A percentile compares a stretch with the other conserved stretches of the same genome.
These are phyloP conservation scores for Pygathrix nemaeus DNA, from an alignment of 2,113 vertebrate genomes.

Conservation along the genomic window DNA sequence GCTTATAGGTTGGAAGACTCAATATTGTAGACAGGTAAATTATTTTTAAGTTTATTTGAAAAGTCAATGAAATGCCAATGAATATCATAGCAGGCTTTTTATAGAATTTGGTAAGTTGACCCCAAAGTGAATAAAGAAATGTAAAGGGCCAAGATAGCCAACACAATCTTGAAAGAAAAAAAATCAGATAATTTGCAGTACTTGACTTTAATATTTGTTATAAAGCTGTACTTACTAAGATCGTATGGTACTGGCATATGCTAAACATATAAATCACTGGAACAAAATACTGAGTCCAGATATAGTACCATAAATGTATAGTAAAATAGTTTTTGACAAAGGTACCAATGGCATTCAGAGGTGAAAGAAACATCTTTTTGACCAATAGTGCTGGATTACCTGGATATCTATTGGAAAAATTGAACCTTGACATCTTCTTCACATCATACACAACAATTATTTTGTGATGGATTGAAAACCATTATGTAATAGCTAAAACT, in stretches of 20 bases:
- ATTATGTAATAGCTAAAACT: background rate
- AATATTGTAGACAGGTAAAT: background rate
- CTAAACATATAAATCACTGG: background rate
- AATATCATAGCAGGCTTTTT: background rate
- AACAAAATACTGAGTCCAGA: background rate
- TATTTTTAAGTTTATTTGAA: background rate
- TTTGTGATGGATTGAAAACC: background rate
- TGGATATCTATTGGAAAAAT: background rate
- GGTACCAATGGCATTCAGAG: background rate
- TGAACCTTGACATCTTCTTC: background rate
- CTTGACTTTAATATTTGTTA: background rate
- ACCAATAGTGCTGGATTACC: background rate
- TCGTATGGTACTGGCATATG: background rate
- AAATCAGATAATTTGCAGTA: background rate
- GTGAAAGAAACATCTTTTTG: background rate
- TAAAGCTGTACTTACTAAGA: background rate
- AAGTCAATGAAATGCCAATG: background rate
- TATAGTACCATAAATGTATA: background rate
- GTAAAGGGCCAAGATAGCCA: background rate
- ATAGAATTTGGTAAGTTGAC: background rate
- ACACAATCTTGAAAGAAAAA: background rate
- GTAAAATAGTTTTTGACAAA: background rate
- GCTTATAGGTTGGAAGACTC: background rate
- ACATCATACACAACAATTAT: background rate
- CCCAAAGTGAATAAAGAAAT: background rate